Conservation (phyloP, 2,113 vertebrate genomes). For the Donacobius atricapilla region DNA sequence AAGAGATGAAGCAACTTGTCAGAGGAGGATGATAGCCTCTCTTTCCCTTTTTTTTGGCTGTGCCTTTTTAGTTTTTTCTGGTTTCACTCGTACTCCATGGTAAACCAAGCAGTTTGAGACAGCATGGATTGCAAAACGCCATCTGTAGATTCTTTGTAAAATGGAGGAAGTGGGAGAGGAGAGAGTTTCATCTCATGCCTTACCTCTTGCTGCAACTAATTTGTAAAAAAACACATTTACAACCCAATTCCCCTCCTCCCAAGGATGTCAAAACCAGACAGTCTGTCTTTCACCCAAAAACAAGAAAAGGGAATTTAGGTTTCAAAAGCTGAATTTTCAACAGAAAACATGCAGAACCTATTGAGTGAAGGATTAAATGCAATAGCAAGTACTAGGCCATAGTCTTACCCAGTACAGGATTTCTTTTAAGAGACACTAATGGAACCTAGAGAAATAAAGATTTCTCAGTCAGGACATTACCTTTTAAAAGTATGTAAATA, state of each 20-base stretch:
- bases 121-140: slow-evolving; percentile 10
- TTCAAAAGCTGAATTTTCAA: background rate
- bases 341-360: background rate
- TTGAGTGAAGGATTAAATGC: background rate
- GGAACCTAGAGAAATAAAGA: background rate
- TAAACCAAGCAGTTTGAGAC: slow-evolving; percentile 12
- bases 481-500: background rate
- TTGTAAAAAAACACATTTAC: background rate
- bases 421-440: background rate
- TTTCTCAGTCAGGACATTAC: background rate
- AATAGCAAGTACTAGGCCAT: background rate
- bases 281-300: background rate
- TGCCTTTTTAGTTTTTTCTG: background rate
- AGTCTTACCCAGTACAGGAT: background rate
- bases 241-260: background rate
- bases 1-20: background rate
- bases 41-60: background rate
- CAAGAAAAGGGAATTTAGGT: background rate
- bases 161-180: slow-evolving; percentile 20
- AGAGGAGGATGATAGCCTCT: background rate
- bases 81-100: background rate
- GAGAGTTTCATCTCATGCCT: background rate
- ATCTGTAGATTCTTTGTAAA: slow-evolving; percentile 35
- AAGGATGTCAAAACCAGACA: background rate
- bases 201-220: background rate